Conservation (phyloP, 2,797 vertebrate species). For the Rachycentron canadum region DNA sequence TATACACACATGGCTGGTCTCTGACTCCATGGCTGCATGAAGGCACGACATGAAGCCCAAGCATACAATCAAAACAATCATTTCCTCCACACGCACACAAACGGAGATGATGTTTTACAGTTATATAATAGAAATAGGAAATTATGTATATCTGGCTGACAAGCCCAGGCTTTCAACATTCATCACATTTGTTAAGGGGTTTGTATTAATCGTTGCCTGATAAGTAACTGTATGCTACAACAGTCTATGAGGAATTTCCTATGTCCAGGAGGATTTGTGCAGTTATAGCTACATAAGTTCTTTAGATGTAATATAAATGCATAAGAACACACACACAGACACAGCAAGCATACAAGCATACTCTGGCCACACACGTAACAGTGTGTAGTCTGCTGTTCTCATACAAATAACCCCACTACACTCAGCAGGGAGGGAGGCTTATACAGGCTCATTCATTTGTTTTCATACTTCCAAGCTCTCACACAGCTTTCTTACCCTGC, state of each 20-base stretch:
- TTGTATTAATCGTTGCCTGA: slow-evolving; percentile 21
- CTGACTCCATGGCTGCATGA: slow-evolving; percentile 46
- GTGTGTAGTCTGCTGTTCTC: slow-evolving; percentile 34
- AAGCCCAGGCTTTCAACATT: slow-evolving; percentile 31
- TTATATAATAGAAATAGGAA: slow-evolving; percentile 31
- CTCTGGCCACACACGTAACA: slow-evolving; percentile 14
- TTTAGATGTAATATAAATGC: slow-evolving; percentile 17
- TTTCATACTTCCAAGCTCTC: slow-evolving; percentile 42
- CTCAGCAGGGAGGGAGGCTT: slow-evolving; percentile 51
- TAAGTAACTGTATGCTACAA: not conserved
- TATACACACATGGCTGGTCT: slow-evolving; percentile 39
- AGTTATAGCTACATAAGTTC: slow-evolving; percentile 12
- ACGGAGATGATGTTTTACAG: not conserved
- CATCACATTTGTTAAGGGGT: slow-evolving; percentile 21
- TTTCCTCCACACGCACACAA: slow-evolving; percentile 31
- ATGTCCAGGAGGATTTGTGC: not conserved
- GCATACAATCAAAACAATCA: slow-evolving; percentile 29
- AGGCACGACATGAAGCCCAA: slow-evolving; percentile 29
- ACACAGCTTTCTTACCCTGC: slow-evolving; percentile 50
- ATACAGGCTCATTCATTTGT: slow-evolving; percentile 57
- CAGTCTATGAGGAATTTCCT: not conserved
- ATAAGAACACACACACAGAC: not conserved
- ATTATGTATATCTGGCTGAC: slow-evolving; percentile 40
- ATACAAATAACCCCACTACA: slow-evolving; percentile 37
- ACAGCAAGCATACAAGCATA: not conserved